Percentiles rank a stretch among this genome's conserved stretches.
These are phyloP conservation scores for Brenthis hecate DNA, from an alignment of 2,888 invertebrate genomes.

Conservation along the genomic window DNA sequence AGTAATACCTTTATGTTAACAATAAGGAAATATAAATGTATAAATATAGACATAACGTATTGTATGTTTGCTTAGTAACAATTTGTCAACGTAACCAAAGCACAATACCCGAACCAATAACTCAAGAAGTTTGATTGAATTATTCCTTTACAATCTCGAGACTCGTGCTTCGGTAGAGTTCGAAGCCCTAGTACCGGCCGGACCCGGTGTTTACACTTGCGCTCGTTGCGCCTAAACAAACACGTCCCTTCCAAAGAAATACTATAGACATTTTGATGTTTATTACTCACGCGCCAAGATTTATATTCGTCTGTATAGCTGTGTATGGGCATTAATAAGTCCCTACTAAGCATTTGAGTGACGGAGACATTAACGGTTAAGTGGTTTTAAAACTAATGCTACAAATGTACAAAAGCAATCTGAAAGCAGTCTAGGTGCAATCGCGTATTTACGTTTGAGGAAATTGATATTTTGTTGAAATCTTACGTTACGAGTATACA, in stretches of 20 bases:
- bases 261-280: constrained; percentile 22
- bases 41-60: neutral
- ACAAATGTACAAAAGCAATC: constrained; percentile 8
- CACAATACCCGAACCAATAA: constrained; percentile 13
- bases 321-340: constrained; percentile 11
- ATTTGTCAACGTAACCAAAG: constrained; percentile 11
- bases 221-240: constrained; percentile 62
- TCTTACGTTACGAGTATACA: too few species aligned
- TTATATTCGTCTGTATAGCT: constrained; percentile 8
- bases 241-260: constrained; percentile 46
- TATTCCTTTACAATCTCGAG: constrained; percentile 26
- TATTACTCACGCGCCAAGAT: constrained; percentile 20
- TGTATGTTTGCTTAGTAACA: constrained; percentile 9
- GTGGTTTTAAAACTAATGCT: constrained; percentile 29
- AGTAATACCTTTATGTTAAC: too few species aligned
- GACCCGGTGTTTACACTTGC: constrained; percentile 58
- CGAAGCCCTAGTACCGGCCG: constrained; percentile 55
- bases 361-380: constrained; percentile 32
- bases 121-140: constrained; percentile 22
- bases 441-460: neutral
- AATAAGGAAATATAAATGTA: too few species aligned
- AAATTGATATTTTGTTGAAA: neutral
- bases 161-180: constrained; percentile 47
- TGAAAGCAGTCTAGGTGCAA: neutral
- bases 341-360: constrained; percentile 16